Base-by-base conservation (phyloP, 2,797 vertebrate species). In the Ctenochaetus hawaiiensis region DNA sequence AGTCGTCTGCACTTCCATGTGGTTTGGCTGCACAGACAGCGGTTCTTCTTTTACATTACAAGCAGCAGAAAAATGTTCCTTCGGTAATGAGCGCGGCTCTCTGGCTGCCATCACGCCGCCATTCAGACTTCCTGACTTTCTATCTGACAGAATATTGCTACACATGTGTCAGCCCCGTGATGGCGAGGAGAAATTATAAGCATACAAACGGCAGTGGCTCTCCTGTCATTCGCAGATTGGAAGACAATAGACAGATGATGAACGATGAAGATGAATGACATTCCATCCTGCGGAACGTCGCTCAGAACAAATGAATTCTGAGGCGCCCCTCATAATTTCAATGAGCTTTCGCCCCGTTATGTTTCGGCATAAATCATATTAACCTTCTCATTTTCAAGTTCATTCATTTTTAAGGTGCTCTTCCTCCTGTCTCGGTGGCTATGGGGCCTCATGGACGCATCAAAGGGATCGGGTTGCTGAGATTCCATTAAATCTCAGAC, bases 321-420 rank as follows among this genome's bases (percentile, higher is more conserved):
- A 82, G 78, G 86, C 57, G 83, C 89, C 85, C 78, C 89, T 92
- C 90, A 91, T 94, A 89, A 93, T 94, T 91, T 80, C 92, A 92
- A 92, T 85, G 86, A 91, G 92, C 87, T 81, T 78, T 78, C 57
- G 61, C 70, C 63, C 20, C 8, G 49, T 80, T 65, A 72, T 77
- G 84, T 88, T 89, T 92, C 84, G 34, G 84, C 88, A 93, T 94
- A 90, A 91, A 95, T 95, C 93, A 93, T 84, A 83, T 92, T 95
- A 95, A 94, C 92, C 91, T 94, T 94, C 91, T 91, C 89, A 89
- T 94, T 92, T 94, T 92, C 89, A 93, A 93, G 89, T 93, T 93
- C 92, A 94, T 94, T 88, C 92, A 94, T 94, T 92, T 94, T 94
- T 94, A 92, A 93, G 90, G 86, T 77, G 87, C 77, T 86, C 81